Evolutionary conservation across 2,113 vertebrate species (phyloP).

Genomic region (Morphnarchus princeps): DNA sequence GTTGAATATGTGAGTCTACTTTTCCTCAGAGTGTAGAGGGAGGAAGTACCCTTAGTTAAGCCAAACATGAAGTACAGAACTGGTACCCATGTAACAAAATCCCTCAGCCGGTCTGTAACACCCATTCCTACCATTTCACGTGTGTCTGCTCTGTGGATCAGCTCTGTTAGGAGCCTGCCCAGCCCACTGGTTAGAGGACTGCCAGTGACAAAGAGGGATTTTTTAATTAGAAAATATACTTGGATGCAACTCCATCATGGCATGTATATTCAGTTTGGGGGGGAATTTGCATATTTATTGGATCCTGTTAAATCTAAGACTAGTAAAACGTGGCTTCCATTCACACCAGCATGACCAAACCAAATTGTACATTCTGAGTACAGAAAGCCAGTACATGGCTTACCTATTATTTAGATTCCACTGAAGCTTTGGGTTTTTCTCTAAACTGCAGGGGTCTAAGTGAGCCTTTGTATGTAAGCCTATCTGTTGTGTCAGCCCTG

Average conservation of each 20-base stretch:
- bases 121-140: background rate
- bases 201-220: background rate
- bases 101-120: background rate
- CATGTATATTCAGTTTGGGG: background rate
- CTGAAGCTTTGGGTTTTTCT: background rate
- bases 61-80: background rate
- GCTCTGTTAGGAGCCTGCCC: background rate
- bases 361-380: background rate
- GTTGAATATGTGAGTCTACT: background rate
- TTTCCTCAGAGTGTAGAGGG: background rate
- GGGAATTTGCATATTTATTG: slow-evolving; percentile 25
- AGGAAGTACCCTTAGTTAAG: background rate
- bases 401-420: background rate
- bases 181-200: background rate
- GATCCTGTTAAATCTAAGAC: background rate
- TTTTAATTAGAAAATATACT: background rate
- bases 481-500: background rate
- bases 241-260: background rate
- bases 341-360: background rate
- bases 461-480: background rate
- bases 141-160: background rate
- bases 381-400: background rate
- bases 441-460: background rate
- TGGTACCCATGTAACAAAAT: background rate
- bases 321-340: background rate